Base-by-base conservation (phyloP, 2,888 invertebrate species). In the Uropetala carovei region DNA sequence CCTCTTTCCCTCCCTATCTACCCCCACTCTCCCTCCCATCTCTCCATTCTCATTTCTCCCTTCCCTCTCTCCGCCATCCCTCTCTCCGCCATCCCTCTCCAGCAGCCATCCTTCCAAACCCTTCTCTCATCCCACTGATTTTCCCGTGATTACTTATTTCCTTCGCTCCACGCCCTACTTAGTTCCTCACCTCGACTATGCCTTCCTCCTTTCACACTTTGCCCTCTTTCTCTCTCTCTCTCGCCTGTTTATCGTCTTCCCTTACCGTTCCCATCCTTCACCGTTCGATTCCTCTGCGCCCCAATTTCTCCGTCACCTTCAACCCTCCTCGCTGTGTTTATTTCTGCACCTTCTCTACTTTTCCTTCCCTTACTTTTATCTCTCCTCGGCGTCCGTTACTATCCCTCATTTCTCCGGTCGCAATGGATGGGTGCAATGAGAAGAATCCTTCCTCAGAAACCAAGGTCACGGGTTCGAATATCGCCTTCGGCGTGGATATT, bases 151-250 rank as follows among this genome's bases (percentile, higher is more conserved):
- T 27, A 11, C 27, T 22, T 18, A 68, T 68, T 43, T 68, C 27
- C 27, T 75, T 75, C 27, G 11, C 8, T 27, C 43, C 43, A 10
- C 75, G 75, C 75, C 75, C 75, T 27, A n/a, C n/a, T n/a, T n/a
- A 75, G 27, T 75, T 75, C 75, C 75, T 22, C 75, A 27, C 85
- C n/a, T 14, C 58, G n/a, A 58, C 85, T 58, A 85, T 43, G 14
- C 22, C 27, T 59, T 18, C 22, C 58, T 5, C 13, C n/a, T 22
- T 4, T 22, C 57, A 56, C 85, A 57, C 18, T 57, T 27, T 18
- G 30, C 4, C 60, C 86, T 60, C 7, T 22, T 68, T 14, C 5
- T 64, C 64, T n/a, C n/a, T 5, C 68, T 22, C 68, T 68, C 18
- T 22, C 68, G 68, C 68, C n/a, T 43, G 10, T 68, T 22, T 18